Conservation (phyloP, 1,140 invertebrate genomes). For the Stegodyphus dumicola region DNA sequence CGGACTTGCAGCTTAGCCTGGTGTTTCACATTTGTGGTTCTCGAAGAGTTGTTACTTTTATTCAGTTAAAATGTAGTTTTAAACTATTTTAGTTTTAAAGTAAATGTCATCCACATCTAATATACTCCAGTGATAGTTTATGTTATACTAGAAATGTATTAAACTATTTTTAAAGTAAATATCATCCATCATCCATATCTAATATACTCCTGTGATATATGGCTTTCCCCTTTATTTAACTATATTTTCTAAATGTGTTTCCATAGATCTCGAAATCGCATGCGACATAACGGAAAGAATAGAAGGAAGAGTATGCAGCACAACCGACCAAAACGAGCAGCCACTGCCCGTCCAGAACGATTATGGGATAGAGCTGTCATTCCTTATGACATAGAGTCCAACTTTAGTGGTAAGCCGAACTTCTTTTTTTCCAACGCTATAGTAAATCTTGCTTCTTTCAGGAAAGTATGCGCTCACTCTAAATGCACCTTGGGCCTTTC, state of each 20-base stretch:
- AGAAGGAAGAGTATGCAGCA: constrained; percentile 14
- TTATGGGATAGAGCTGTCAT: constrained; percentile 98
- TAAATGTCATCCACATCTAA: not conserved
- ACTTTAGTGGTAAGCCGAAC: constrained; percentile 82
- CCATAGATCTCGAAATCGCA: constrained; percentile 27
- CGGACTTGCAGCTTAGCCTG: no score
- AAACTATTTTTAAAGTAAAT: not conserved
- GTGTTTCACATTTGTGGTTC: no score
- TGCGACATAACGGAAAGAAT: constrained; percentile 34
- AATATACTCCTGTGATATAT: not conserved
- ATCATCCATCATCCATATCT: not conserved
- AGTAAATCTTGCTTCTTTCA: no score
- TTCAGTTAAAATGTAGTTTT: no score
- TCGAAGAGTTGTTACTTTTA: no score
- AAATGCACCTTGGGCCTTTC: no score
- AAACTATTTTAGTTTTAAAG: no score
- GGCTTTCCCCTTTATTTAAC: not conserved
- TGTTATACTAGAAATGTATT: no score
- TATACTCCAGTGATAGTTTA: not conserved
- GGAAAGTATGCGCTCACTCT: no score
- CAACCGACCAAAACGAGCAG: constrained; percentile 75
- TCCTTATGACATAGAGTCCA: constrained; percentile 97
- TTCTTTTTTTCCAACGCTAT: not conserved
- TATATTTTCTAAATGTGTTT: not conserved
- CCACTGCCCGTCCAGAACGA: constrained; percentile 91